These are phyloP conservation scores for Heterodera carotae DNA, from an alignment of 1,140 invertebrate genomes.

Conservation along the genomic window DNA sequence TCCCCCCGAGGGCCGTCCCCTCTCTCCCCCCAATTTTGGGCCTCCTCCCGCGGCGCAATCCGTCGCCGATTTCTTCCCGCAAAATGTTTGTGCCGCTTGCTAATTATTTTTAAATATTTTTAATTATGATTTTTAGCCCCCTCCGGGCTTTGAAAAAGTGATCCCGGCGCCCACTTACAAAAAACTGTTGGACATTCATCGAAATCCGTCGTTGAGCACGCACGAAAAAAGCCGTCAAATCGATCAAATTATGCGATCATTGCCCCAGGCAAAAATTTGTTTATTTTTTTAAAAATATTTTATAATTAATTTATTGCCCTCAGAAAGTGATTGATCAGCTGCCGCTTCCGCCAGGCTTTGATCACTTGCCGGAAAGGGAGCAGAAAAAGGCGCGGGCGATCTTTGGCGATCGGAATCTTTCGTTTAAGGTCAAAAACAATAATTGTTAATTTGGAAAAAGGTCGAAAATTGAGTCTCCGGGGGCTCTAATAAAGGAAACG, in stretches of 20 bases:
- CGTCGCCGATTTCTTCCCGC: slow-evolving; percentile 33
- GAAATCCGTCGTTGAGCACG: slow-evolving; percentile 23
- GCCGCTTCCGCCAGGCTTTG: slow-evolving; percentile 43
- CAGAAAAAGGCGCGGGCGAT: slow-evolving; percentile 37
- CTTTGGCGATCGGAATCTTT: slow-evolving; percentile 32
- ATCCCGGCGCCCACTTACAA: slow-evolving; percentile 36
- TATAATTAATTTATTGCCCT: slow-evolving; percentile 4
- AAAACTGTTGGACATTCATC: slow-evolving; percentile 39
- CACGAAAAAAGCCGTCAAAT: slow-evolving; percentile 45
- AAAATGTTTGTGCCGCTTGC: slow-evolving; percentile 20
- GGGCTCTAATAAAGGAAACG: neutral
- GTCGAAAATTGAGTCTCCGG: slow-evolving; percentile 1
- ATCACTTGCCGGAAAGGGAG: slow-evolving; percentile 37
- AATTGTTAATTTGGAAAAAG: neutral
- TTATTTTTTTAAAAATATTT: neutral
- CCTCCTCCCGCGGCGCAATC: neutral
- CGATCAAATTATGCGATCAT: slow-evolving; percentile 38
- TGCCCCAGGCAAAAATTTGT: slow-evolving; percentile 19
- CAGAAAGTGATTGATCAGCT: slow-evolving; percentile 44
- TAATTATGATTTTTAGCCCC: slow-evolving; percentile 30
- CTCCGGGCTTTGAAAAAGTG: slow-evolving; percentile 46
- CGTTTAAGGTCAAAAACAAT: neutral
- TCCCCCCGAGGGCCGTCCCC: slow-evolving; percentile 20
- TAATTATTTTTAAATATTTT: neutral
- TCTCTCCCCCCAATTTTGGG: slow-evolving; percentile 4